Base-by-base conservation (phyloP, 2,888 invertebrate species). In the Emesis furor region DNA sequence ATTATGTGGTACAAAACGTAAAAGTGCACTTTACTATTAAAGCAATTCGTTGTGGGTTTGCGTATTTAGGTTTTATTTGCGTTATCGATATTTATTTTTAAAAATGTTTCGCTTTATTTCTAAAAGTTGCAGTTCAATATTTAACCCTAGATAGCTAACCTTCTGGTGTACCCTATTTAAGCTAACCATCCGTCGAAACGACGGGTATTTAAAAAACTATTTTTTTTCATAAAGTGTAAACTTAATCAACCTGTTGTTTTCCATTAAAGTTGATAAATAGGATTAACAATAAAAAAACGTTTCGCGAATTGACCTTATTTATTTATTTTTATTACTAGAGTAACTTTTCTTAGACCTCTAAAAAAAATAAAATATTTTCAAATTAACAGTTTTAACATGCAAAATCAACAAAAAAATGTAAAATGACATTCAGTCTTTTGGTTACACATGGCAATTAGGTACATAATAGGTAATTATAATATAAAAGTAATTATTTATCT, bases 111-210 rank as follows among this genome's bases (percentile, higher is more conserved):
- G 24, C 24, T 24, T 24, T 24, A 24, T 24, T 24, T 24, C 24
- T 24, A 24, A 24, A 24, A 24, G 24, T 24, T 24, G 24, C 24
- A 24, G 24, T 24, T 24, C 24, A 24, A 24, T 24, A 24, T 24
- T 73, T 73, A 73, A 73, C 73, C 65, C 65, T 62, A 74, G 74
- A 74, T 17, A 65, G 62, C 62, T 74, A 74, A 74, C 74, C 35
- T 74, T 74, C 12, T 74, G 3, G 12, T 37, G 35, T 17, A 35
- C 37, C 65, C 59, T 39, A 14, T 62, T 37, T 10, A 74, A 37
- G 62, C 62, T 62, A 74, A 74, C 42, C 74, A 74, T 74, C 39
- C 74, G 42, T 62, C 74, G n/a, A 17, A 37, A 39, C 24, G 65
- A 62, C 65, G 74, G 39, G 39, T 39, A 74, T 39, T 62, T 37